A percentile compares a stretch with the other conserved stretches of the same genome.
phyloP scores from a whole-genome alignment of 2,113 vertebrate species.

The Phrynosoma blainvillii region DNA sequence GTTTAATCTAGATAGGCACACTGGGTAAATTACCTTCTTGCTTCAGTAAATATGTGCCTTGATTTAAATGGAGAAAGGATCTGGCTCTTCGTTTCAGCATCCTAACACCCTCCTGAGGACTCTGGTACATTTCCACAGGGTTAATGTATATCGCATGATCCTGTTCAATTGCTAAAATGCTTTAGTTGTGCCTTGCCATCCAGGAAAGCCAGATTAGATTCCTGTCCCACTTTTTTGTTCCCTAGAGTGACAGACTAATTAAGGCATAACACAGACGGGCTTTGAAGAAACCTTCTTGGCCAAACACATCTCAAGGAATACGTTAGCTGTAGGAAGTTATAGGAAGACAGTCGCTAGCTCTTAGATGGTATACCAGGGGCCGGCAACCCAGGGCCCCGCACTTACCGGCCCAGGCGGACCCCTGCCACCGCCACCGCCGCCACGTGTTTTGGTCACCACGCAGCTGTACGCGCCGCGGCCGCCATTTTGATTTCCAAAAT shows the following conservation, averaged over 20 bases:
- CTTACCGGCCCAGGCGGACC: too few relatives aligned
- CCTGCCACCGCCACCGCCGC: too few relatives aligned
- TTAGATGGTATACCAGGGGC: slow-evolving; percentile 23
- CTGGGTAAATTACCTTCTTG: neutral
- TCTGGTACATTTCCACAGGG: neutral
- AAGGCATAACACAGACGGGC: slow-evolving; percentile 50
- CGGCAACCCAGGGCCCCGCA: too few relatives aligned
- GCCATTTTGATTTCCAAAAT: too few relatives aligned
- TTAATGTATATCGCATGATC: slow-evolving; percentile 38
- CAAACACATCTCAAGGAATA: slow-evolving; percentile 55
- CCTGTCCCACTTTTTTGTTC: slow-evolving; percentile 48
- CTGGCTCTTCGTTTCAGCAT: neutral
- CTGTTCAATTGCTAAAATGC: slow-evolving; percentile 49
- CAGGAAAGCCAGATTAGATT: slow-evolving; percentile 59
- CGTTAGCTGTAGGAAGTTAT: slow-evolving; percentile 25
- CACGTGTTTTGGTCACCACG: too few relatives aligned
- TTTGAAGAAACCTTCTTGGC: slow-evolving; percentile 57
- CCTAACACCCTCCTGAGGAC: neutral
- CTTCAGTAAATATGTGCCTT: slow-evolving; percentile 18
- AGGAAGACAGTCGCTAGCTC: slow-evolving; percentile 47
- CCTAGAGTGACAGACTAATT: slow-evolving; percentile 36
- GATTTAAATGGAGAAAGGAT: neutral
- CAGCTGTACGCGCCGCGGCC: too few relatives aligned
- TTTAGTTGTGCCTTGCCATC: slow-evolving; percentile 46
- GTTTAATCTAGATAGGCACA: neutral